Evolutionary conservation across 2,113 vertebrate genomes (phyloP).

Genomic region (Conger conger): DNA sequence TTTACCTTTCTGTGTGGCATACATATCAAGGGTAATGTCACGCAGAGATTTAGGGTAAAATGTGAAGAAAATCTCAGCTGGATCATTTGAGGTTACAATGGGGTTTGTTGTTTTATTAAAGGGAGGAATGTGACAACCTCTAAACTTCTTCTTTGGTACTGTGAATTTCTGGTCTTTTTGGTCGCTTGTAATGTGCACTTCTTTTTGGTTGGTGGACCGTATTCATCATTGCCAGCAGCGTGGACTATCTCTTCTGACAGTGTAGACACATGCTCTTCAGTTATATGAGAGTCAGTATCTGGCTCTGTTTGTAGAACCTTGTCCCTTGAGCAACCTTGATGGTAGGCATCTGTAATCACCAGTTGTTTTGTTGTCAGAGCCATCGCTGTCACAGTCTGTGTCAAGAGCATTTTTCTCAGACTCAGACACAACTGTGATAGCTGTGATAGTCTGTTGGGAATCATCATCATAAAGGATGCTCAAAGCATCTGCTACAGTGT

Average conservation of each 20-base stretch:
- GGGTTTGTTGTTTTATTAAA: not conserved
- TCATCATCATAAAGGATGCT: not conserved
- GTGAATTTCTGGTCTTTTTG: not conserved
- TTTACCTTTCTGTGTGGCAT: conserved; percentile 8
- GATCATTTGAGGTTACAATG: not conserved
- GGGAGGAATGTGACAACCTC: conserved; percentile 8
- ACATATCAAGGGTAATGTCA: not conserved
- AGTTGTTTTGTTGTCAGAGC: not conserved
- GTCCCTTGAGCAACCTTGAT: not conserved
- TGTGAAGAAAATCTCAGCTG: conserved; percentile 4
- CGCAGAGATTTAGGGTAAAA: not conserved
- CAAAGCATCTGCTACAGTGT: not conserved
- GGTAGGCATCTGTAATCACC: conserved; percentile 1
- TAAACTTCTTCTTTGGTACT: not conserved
- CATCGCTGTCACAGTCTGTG: not conserved
- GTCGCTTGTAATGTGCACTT: no score
- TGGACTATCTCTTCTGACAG: not conserved
- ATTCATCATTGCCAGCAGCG: not conserved
- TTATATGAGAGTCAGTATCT: no score
- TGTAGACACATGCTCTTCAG: not conserved
- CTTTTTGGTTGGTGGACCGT: no score
- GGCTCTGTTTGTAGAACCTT: not conserved
- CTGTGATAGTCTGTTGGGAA: not conserved
- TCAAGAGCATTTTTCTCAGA: conserved; percentile 5
- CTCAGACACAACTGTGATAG: not conserved